Evolutionary conservation across 1,140 invertebrate genomes (phyloP).

Genomic region (Meloidogyne hapla): DNA sequence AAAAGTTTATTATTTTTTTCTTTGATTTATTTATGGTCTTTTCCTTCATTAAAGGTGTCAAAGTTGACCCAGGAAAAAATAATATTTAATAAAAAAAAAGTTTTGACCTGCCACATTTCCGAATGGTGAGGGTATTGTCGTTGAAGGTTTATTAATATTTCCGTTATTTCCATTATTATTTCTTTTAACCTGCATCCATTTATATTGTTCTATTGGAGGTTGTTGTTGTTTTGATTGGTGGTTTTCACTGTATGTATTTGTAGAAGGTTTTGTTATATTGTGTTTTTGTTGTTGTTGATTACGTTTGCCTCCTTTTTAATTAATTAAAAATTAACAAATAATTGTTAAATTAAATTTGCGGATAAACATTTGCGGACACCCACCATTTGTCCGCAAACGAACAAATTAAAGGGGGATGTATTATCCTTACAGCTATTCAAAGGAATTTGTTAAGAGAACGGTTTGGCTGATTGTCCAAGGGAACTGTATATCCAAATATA

Average conservation of each 20-base stretch:
- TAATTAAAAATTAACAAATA: not conserved
- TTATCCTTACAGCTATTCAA: too few species aligned
- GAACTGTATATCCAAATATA: too few species aligned
- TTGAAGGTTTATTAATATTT: conserved; percentile 1
- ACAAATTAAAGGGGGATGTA: too few species aligned
- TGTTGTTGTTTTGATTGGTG: conserved; percentile 12
- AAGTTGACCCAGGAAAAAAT: not conserved
- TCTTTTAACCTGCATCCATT: conserved; percentile 47
- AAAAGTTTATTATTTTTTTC: conserved; percentile 14
- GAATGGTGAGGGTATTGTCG: not conserved
- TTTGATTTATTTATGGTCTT: conserved; percentile 31
- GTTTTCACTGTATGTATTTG: conserved; percentile 25
- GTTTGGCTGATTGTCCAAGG: too few species aligned
- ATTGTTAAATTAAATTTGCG: too few species aligned
- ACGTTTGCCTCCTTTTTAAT: conserved; percentile 14
- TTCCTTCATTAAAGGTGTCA: not conserved
- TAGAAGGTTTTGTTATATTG: not conserved
- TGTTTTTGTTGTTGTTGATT: not conserved
- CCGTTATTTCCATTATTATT: not conserved
- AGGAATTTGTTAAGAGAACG: too few species aligned
- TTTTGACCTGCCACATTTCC: not conserved
- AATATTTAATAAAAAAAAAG: too few species aligned
- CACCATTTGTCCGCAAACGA: too few species aligned
- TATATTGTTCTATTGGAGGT: conserved; percentile 27
- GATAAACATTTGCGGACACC: too few species aligned